These are phyloP conservation scores for Spinus pinus DNA, from an alignment of 2,797 vertebrate genomes.

Conservation along the genomic window DNA sequence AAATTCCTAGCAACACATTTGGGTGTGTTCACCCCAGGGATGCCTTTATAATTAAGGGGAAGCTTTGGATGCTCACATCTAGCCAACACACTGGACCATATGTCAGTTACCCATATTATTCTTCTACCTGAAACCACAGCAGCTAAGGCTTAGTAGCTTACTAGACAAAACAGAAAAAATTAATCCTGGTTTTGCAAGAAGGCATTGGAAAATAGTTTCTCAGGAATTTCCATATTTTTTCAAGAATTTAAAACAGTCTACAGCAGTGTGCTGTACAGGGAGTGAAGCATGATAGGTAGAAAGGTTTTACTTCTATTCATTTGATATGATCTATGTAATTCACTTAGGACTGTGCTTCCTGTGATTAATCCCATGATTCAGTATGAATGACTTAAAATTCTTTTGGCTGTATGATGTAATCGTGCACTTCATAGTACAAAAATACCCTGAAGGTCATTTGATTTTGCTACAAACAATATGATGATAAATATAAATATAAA, in stretches of 20 bases:
- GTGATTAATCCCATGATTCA: neutral
- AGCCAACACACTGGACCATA: neutral
- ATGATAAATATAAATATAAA: neutral
- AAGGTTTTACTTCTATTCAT: neutral
- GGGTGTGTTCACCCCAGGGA: neutral
- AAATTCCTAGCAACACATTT: neutral
- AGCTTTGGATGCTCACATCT: neutral
- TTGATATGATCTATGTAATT: neutral
- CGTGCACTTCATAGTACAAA: neutral
- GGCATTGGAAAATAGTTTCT: neutral
- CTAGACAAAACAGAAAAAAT: conserved; percentile 12
- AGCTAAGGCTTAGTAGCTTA: neutral
- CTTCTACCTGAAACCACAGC: neutral
- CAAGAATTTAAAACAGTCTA: neutral
- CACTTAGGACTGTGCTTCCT: neutral
- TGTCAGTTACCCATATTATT: neutral
- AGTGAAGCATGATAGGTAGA: neutral
- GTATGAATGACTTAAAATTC: neutral
- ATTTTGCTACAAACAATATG: neutral
- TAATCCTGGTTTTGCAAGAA: neutral
- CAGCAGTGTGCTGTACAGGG: neutral
- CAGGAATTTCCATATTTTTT: neutral
- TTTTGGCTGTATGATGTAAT: neutral
- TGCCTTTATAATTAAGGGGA: neutral
- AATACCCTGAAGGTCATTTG: neutral